Evolutionary conservation across 2,797 vertebrate genomes (phyloP).

Genomic region (Anomalospiza imberbis): DNA sequence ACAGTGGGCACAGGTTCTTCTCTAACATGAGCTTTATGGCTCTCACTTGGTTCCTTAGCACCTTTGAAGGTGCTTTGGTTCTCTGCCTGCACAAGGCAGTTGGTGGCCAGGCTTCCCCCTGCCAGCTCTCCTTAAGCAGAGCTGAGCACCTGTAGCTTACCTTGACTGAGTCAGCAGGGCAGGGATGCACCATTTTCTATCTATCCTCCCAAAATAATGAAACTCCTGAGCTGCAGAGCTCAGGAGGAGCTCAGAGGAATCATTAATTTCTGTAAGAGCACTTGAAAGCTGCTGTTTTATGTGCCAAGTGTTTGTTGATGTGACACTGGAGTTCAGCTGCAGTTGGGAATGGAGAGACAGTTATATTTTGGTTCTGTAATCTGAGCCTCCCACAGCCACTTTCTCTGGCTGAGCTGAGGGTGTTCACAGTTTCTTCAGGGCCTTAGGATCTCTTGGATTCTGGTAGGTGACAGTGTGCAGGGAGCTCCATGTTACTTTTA

Average conservation of each 20-base stretch:
- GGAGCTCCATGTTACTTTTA: background rate
- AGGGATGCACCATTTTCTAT: background rate
- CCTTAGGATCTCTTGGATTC: background rate
- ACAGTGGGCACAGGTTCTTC: background rate
- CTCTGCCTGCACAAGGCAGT: background rate
- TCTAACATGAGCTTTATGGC: background rate
- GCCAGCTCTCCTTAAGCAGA: background rate
- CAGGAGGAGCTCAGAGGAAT: background rate
- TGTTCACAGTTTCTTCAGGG: background rate
- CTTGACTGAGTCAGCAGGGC: background rate
- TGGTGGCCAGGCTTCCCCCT: background rate
- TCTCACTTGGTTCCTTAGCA: background rate
- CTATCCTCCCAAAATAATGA: background rate
- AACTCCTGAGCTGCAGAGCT: background rate
- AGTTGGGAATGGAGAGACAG: background rate
- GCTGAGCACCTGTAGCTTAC: background rate
- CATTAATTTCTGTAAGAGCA: background rate
- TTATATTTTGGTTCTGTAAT: background rate
- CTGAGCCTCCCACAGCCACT: background rate
- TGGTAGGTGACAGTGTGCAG: background rate
- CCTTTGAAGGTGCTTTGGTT: background rate
- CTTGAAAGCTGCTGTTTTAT: background rate
- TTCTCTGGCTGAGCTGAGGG: background rate
- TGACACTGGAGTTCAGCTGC: background rate
- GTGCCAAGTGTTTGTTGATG: background rate